A percentile compares a stretch with the other conserved stretches of the same genome.
phyloP scores from a whole-genome alignment of 2,888 invertebrate genomes.

The Loripinus fragilis region DNA sequence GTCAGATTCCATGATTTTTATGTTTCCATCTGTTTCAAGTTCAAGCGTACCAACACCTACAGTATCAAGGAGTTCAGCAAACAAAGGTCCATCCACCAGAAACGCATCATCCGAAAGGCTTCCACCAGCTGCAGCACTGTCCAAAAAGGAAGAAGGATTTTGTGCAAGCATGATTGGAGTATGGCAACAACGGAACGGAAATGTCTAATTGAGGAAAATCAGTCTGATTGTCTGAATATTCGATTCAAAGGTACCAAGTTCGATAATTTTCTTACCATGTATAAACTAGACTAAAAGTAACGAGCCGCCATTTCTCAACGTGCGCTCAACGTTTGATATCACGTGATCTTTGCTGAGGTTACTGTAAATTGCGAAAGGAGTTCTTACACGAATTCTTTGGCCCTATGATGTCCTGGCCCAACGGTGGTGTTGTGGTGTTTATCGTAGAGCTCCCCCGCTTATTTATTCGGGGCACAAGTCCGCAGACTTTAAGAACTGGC shows the following conservation, averaged over 20 bases:
- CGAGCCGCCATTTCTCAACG: too few relatives aligned
- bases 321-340: too few relatives aligned
- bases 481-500: too few relatives aligned
- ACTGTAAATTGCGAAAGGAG: too few relatives aligned
- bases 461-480: too few relatives aligned
- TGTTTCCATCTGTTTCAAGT: conserved; percentile 1
- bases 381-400: too few relatives aligned
- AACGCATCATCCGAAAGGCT: conserved; percentile 61
- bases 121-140: conserved; percentile 49
- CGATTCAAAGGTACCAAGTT: background rate
- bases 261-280: background rate
- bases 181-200: background rate
- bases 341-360: too few relatives aligned
- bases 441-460: too few relatives aligned
- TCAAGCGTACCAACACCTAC: background rate
- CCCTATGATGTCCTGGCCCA: too few relatives aligned
- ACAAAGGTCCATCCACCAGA: conserved; percentile 63
- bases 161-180: conserved; percentile 5
- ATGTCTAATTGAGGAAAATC: background rate
- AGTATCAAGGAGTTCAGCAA: conserved; percentile 25
- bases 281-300: background rate
- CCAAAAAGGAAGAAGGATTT: conserved; percentile 31
- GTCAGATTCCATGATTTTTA: conserved; percentile 23
- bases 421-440: too few relatives aligned
- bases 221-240: background rate